Conservation (phyloP, 2,888 invertebrate species). For the Punctoribates punctum region DNA sequence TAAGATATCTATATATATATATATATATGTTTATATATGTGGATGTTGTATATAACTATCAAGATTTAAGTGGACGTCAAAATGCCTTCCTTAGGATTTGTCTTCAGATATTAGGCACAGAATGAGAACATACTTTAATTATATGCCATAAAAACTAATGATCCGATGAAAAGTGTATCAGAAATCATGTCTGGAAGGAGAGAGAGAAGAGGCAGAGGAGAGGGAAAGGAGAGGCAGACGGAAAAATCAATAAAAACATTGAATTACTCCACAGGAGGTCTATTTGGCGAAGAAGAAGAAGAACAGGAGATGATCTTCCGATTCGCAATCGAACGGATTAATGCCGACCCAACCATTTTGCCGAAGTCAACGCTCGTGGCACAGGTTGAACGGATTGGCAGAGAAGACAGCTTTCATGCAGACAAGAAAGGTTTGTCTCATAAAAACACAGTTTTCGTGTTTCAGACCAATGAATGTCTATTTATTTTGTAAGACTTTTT, state of each 20-base stretch:
- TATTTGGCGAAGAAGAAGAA: conserved; percentile 48
- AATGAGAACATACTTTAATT: not conserved
- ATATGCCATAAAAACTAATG: conserved; percentile 1
- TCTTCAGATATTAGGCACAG: no score
- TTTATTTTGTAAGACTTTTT: not conserved
- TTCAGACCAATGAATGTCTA: no score
- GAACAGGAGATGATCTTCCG: conserved; percentile 75
- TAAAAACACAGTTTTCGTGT: no score
- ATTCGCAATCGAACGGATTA: conserved; percentile 86
- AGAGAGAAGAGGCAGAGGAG: not conserved
- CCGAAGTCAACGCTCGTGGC: conserved; percentile 81
- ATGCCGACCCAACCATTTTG: conserved; percentile 67
- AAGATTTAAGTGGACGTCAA: no score
- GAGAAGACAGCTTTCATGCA: conserved; percentile 89
- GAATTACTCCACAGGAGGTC: conserved; percentile 45
- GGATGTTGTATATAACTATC: no score
- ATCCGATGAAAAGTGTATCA: not conserved
- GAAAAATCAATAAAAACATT: not conserved
- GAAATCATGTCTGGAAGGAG: not conserved
- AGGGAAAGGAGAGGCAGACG: no score
- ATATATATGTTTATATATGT: no score
- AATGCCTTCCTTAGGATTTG: no score
- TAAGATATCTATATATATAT: no score
- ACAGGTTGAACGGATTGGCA: conserved; percentile 81
- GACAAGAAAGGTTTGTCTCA: conserved; percentile 75